Conservation (phyloP, 1,140 invertebrate species). For the Pseudobourletiella spinata region DNA sequence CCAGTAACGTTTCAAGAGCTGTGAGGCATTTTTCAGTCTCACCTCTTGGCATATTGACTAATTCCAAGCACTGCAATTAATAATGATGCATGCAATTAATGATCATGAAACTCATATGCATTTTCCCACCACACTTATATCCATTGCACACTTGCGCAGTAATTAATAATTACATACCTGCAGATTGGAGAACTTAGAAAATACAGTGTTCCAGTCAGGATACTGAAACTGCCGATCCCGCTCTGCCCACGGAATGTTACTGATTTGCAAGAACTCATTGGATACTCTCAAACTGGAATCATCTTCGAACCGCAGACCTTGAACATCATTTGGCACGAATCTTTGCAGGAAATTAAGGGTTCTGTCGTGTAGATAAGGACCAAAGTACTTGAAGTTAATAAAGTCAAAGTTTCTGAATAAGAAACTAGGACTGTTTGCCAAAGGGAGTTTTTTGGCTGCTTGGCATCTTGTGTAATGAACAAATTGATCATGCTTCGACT, state of each 20-base stretch:
- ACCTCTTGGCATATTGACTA: background rate
- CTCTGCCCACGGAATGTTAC: background rate
- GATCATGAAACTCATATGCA: background rate
- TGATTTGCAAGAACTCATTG: background rate
- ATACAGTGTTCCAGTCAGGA: background rate
- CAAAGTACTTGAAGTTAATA: background rate
- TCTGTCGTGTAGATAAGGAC: background rate
- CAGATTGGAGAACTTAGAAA: background rate
- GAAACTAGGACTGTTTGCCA: background rate
- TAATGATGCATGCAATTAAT: background rate
- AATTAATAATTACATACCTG: background rate
- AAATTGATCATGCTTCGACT: background rate
- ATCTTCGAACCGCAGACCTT: background rate
- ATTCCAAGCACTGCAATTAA: background rate
- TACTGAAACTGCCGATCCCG: background rate
- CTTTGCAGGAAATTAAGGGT: background rate
- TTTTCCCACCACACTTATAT: too few relatives aligned
- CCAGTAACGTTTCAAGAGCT: background rate
- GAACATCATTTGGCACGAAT: background rate
- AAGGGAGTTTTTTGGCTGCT: background rate
- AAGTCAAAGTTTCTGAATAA: background rate
- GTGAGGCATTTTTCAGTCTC: background rate
- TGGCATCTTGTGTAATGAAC: background rate
- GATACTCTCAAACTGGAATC: background rate
- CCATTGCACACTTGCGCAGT: too few relatives aligned